Evolutionary conservation across 2,113 vertebrate species (phyloP).

Genomic region (Seriola dumerili): DNA sequence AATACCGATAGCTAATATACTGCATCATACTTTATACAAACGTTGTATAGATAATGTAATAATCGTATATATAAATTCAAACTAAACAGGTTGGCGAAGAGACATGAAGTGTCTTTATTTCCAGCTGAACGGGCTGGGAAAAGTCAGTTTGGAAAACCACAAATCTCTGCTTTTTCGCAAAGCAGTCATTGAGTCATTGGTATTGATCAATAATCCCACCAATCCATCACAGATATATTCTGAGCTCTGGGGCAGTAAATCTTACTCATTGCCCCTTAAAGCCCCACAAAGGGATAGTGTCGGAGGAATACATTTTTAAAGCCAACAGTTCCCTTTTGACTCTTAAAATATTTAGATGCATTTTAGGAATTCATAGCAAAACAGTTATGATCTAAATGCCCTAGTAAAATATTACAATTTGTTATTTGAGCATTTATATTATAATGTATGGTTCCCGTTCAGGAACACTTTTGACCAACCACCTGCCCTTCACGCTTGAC

Average conservation of each 20-base stretch:
- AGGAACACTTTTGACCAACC: background rate
- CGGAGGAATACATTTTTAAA: constrained; percentile 16
- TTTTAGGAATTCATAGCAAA: background rate
- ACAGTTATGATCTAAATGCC: background rate
- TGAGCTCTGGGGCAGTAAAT: constrained; percentile 57
- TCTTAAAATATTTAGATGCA: background rate
- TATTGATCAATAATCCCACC: constrained; percentile 65
- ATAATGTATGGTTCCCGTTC: background rate
- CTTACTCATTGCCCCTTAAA: constrained; percentile 48
- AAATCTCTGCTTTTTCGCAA: constrained; percentile 51
- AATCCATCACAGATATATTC: constrained; percentile 61
- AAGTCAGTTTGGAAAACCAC: constrained; percentile 39
- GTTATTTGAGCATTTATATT: background rate
- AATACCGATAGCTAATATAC: background rate
- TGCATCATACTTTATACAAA: background rate
- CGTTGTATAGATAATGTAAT: background rate
- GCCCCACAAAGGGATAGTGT: constrained; percentile 23
- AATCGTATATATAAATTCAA: background rate
- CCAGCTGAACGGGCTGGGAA: constrained; percentile 11
- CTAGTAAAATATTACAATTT: too few species aligned
- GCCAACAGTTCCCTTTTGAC: background rate
- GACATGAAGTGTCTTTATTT: constrained; percentile 23
- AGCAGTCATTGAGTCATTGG: constrained; percentile 46
- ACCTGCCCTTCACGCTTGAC: constrained; percentile 16
- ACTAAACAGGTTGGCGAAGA: background rate